These are phyloP conservation scores for Helicoverpa assulta DNA, from an alignment of 2,888 invertebrate genomes.

Conservation along the genomic window DNA sequence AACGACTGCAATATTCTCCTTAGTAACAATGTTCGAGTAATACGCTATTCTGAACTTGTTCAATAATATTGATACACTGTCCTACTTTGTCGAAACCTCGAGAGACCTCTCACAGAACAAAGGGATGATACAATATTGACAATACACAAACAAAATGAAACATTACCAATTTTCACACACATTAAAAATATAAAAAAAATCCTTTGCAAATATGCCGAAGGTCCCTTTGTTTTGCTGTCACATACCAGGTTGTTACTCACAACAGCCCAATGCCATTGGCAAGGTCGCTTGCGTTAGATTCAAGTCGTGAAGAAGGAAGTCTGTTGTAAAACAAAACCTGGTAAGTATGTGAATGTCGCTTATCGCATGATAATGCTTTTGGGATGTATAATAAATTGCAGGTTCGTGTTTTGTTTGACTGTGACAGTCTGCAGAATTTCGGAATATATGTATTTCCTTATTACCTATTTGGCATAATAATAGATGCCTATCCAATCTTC, in stretches of 20 bases:
- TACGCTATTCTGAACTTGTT: neutral
- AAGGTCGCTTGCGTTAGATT: slow-evolving; percentile 44
- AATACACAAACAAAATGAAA: slow-evolving; percentile 4
- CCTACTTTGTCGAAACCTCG: slow-evolving; percentile 9
- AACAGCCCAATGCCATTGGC: slow-evolving; percentile 40
- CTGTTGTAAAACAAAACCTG: slow-evolving; percentile 27
- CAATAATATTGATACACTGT: neutral
- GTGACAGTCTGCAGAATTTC: neutral
- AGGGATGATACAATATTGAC: slow-evolving; percentile 1
- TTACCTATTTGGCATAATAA: too few species aligned
- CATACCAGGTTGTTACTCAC: slow-evolving; percentile 37
- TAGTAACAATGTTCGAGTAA: too few species aligned
- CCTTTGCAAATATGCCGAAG: slow-evolving; percentile 39
- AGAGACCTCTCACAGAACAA: slow-evolving; percentile 17
- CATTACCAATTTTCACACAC: slow-evolving; percentile 11
- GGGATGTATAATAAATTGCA: neutral
- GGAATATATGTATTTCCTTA: too few species aligned
- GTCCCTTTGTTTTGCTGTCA: slow-evolving; percentile 33
- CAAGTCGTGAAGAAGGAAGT: slow-evolving; percentile 48
- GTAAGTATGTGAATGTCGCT: slow-evolving; percentile 9
- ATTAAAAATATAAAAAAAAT: slow-evolving; percentile 8
- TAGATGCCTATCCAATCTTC: too few species aligned
- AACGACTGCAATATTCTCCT: neutral
- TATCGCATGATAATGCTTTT: slow-evolving; percentile 29
- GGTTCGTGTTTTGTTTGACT: neutral